These are phyloP conservation scores for Paramormyrops hopkinsi DNA, from an alignment of 2,797 vertebrate genomes.

Conservation along the genomic window DNA sequence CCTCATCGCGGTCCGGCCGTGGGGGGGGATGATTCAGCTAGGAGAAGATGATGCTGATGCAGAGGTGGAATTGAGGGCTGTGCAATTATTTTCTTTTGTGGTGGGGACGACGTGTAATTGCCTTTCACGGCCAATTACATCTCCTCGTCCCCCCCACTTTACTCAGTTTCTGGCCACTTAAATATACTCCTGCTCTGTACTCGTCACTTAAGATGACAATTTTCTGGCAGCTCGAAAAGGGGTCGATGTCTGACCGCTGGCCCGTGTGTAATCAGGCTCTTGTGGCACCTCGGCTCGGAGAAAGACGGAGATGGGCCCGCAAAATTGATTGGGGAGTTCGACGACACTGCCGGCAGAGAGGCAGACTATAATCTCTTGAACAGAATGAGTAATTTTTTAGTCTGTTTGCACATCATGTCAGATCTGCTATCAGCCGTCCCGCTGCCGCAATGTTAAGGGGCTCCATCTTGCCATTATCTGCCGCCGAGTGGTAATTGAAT, in stretches of 20 bases:
- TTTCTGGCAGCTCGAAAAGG: not conserved
- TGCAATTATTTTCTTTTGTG: conserved; percentile 43
- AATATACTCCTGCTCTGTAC: conserved; percentile 14
- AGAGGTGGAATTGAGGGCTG: not conserved
- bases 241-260: not conserved
- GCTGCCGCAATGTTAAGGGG: not conserved
- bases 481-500: conserved; percentile 4
- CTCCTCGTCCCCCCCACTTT: conserved; percentile 33
- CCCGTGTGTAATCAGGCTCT: not conserved
- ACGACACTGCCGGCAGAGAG: not conserved
- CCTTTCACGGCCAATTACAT: conserved; percentile 52
- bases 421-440: not conserved
- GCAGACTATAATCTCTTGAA: not conserved
- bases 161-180: conserved; percentile 7
- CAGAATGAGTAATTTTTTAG: not conserved
- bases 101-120: conserved; percentile 44
- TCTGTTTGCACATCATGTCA: conserved; percentile 7
- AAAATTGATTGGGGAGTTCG: not conserved
- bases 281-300: not conserved
- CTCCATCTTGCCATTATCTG: not conserved
- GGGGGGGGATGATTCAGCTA: not conserved
- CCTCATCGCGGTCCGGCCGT: not conserved
- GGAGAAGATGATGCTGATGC: not conserved
- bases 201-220: conserved; percentile 6
- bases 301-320: not conserved